Percentiles rank a stretch among this genome's conserved stretches.
These are phyloP conservation scores for Malurus cyaneus DNA, from an alignment of 2,113 vertebrate species.

Conservation along the genomic window DNA sequence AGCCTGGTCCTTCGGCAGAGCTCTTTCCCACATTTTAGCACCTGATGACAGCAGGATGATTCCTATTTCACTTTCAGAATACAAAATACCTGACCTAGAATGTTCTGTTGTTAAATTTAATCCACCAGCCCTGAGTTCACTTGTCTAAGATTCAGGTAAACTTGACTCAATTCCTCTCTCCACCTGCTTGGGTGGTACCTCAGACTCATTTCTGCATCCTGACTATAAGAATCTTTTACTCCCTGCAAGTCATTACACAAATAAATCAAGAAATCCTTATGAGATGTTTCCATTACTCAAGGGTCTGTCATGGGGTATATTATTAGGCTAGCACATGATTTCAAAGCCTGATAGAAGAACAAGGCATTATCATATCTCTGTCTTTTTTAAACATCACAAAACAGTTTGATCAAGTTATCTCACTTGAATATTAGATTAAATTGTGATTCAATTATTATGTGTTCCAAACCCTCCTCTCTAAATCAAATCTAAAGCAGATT, in stretches of 20 bases:
- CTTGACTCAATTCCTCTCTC: background rate
- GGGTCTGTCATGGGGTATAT: background rate
- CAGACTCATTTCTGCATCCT: background rate
- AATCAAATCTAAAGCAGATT: background rate
- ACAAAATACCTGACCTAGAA: background rate
- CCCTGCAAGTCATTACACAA: background rate
- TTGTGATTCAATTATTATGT: background rate
- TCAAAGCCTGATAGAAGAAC: background rate
- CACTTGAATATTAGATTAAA: background rate
- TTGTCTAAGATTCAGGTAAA: background rate
- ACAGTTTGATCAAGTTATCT: background rate
- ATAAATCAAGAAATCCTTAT: background rate
- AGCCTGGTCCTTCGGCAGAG: background rate
- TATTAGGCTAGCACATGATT: background rate
- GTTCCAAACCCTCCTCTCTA: background rate
- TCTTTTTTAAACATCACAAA: background rate
- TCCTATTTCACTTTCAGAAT: background rate
- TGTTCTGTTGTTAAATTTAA: background rate
- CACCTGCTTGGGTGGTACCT: background rate
- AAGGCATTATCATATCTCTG: background rate
- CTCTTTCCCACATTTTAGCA: background rate
- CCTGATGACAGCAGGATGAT: background rate
- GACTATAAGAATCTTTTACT: background rate
- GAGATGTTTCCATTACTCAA: background rate
- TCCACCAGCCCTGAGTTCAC: background rate